These are phyloP conservation scores for Clamator glandarius DNA, from an alignment of 2,797 vertebrate species.

Conservation along the genomic window DNA sequence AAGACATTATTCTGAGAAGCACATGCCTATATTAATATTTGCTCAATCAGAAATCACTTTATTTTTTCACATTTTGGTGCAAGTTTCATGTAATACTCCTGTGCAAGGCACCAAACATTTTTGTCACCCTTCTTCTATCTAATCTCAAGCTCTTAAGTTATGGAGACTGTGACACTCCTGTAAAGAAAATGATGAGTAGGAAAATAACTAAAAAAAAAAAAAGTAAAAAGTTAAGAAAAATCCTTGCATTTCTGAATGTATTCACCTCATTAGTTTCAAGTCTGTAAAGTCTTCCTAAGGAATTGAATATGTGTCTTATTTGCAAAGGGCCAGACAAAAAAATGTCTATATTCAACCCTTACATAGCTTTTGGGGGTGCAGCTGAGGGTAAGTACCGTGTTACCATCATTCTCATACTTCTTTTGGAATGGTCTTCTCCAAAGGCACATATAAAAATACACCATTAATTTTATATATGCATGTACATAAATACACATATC, in stretches of 20 bases:
- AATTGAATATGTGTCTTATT: not conserved
- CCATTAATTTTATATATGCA: not conserved
- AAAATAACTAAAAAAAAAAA: not conserved
- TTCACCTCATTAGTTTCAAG: not conserved
- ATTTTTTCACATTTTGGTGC: not conserved
- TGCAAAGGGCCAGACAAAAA: not conserved
- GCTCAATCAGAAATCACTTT: not conserved
- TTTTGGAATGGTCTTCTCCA: not conserved
- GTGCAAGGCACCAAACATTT: not conserved
- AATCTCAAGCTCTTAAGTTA: not conserved
- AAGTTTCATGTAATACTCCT: not conserved
- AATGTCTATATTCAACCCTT: not conserved
- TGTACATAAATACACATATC: not conserved
- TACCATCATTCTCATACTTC: not conserved
- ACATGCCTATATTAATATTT: not conserved
- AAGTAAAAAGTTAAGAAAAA: not conserved
- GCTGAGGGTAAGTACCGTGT: not conserved
- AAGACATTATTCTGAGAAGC: constrained; percentile 40
- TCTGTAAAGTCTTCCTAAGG: not conserved
- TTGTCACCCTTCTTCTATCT: not conserved
- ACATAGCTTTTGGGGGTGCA: not conserved
- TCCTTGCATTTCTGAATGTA: not conserved
- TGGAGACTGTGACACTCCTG: not conserved
- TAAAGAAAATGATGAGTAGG: not conserved
- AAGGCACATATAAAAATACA: not conserved